Conservation (phyloP, 2,888 invertebrate species). For the Melinopterus prodromus region DNA sequence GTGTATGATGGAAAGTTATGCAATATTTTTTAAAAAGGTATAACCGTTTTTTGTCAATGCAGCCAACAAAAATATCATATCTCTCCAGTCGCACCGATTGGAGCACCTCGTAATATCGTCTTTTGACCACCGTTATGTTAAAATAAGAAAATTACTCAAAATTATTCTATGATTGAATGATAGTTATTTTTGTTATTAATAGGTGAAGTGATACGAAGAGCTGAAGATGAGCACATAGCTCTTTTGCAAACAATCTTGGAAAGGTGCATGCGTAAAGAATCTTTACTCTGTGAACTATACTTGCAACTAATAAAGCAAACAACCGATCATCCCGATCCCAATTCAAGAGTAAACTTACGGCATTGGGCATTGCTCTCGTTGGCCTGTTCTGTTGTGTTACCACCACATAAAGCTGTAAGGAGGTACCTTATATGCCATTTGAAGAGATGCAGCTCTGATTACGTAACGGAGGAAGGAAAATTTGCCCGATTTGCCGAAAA, state of each 20-base stretch:
- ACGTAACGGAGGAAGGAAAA: conserved; percentile 91
- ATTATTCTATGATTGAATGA: neutral
- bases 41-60: no score
- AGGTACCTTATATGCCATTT: conserved; percentile 90
- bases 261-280: conserved; percentile 89
- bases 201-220: conserved; percentile 69
- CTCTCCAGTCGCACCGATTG: no score
- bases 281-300: conserved; percentile 87
- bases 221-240: conserved; percentile 88
- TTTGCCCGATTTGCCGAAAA: conserved; percentile 93
- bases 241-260: conserved; percentile 90
- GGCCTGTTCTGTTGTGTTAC: conserved; percentile 83
- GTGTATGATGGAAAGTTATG: no score
- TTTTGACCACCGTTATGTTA: neutral
- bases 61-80: no score
- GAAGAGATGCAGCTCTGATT: conserved; percentile 87
- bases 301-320: conserved; percentile 92
- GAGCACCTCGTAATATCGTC: no score
- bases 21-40: no score
- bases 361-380: conserved; percentile 92
- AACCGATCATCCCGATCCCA: conserved; percentile 90
- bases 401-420: conserved; percentile 84
- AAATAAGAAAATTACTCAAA: neutral
- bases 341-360: conserved; percentile 84
- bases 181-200: neutral